Evolutionary conservation across 1,140 invertebrate species (phyloP).

Genomic region (Ectropis grisescens): DNA sequence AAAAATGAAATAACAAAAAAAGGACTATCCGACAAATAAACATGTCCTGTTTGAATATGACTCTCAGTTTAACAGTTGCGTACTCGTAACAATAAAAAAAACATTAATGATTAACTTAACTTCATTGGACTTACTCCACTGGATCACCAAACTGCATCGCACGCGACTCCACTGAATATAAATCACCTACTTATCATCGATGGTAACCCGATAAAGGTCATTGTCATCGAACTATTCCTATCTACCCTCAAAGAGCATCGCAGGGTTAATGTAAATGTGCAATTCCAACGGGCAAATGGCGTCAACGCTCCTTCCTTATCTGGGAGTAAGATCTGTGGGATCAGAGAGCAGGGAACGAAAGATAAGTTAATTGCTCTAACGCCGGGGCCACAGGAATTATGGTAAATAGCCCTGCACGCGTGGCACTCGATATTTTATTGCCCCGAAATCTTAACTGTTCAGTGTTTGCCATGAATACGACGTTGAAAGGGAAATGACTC

Average conservation of each 20-base stretch:
- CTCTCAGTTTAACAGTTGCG: too few species aligned
- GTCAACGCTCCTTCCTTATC: slow-evolving; percentile 61
- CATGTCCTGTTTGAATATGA: too few species aligned
- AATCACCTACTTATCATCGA: slow-evolving; percentile 44
- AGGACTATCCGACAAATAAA: too few species aligned
- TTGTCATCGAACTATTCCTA: slow-evolving; percentile 47
- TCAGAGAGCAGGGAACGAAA: slow-evolving; percentile 24
- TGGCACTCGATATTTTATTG: slow-evolving; percentile 1
- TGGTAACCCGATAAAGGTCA: slow-evolving; percentile 38
- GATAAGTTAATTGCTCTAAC: slow-evolving; percentile 52
- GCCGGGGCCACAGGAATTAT: slow-evolving; percentile 25
- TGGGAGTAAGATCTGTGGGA: slow-evolving; percentile 42
- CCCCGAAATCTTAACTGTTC: too few species aligned
- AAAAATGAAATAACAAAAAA: too few species aligned
- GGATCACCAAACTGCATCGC: too few species aligned
- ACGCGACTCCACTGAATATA: slow-evolving; percentile 34
- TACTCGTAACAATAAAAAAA: too few species aligned
- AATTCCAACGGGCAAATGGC: slow-evolving; percentile 56
- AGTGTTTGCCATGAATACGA: too few species aligned
- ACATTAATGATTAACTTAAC: too few species aligned
- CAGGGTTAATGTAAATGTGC: slow-evolving; percentile 50
- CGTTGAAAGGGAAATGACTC: too few species aligned
- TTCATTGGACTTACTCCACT: too few species aligned
- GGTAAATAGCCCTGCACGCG: slow-evolving; percentile 14
- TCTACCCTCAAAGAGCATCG: slow-evolving; percentile 26